Conservation (phyloP, 2,113 vertebrate genomes). For the Caranx melampygus region DNA sequence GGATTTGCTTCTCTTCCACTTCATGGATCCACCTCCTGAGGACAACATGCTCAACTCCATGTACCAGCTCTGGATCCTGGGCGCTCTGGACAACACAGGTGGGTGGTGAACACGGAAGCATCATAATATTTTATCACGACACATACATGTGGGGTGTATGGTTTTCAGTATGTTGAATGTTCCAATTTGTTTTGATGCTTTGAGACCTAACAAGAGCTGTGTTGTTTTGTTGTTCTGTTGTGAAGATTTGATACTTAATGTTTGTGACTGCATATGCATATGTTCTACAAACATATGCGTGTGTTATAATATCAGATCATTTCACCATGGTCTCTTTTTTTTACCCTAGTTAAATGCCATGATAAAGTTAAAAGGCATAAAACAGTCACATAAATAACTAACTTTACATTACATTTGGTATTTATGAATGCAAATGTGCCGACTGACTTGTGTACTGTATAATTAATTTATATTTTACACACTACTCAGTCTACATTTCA, state of each 20-base stretch:
- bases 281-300: no score
- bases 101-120: neutral
- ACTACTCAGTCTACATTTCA: neutral
- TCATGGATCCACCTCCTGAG: conserved; percentile 98
- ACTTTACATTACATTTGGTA: neutral
- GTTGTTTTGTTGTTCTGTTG: no score
- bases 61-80: conserved; percentile 99
- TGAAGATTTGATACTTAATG: no score
- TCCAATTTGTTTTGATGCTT: neutral
- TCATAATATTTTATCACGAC: neutral
- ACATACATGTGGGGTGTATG: neutral
- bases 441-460: no score
- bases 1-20: conserved; percentile 97
- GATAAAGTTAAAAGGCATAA: neutral
- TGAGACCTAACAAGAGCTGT: neutral
- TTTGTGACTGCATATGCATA: no score
- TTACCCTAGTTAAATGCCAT: neutral
- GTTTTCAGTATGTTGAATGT: neutral
- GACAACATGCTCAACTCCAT: conserved; percentile 99
- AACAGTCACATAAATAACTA: neutral
- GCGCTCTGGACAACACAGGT: conserved; percentile 98
- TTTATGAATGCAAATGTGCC: neutral
- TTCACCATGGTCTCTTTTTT: no score
- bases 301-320: no score
- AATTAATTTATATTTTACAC: neutral